Percentiles rank a stretch among this genome's conserved stretches.
These are phyloP conservation scores for Cataglyphis rosenhaueri DNA, from an alignment of 2,888 invertebrate genomes.

Conservation along the genomic window DNA sequence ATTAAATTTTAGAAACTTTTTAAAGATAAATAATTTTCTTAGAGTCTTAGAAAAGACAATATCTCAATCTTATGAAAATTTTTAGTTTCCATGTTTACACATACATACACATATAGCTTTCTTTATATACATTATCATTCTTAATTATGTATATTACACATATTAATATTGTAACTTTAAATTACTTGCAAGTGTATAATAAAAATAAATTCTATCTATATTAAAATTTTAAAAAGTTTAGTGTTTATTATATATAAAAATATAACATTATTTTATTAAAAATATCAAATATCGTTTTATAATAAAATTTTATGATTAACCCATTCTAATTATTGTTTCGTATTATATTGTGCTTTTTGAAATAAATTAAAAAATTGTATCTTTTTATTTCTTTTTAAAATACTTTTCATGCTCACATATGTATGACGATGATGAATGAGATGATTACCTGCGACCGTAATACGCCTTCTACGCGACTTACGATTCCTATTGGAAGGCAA, in stretches of 20 bases:
- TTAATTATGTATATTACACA: neutral
- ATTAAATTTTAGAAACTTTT: neutral
- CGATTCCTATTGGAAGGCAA: conserved; percentile 78
- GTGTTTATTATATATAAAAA: neutral
- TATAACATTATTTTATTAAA: neutral
- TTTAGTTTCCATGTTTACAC: neutral
- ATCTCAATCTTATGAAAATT: neutral
- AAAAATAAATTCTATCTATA: neutral
- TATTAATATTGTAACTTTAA: neutral
- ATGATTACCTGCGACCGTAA: conserved; percentile 83
- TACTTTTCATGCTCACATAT: neutral
- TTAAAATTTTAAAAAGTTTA: no score
- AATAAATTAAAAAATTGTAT: neutral
- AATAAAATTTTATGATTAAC: neutral
- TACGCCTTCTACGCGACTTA: conserved; percentile 84
- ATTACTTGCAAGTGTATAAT: neutral
- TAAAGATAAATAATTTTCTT: neutral
- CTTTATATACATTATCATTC: neutral
- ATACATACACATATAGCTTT: neutral
- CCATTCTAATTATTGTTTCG: neutral
- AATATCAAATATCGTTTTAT: neutral
- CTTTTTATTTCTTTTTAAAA: neutral
- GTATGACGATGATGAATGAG: conserved; percentile 68
- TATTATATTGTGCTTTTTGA: neutral
- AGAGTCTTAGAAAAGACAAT: neutral